These are phyloP conservation scores for Marisa cornuarietis DNA, from an alignment of 1,140 invertebrate species.

Conservation along the genomic window DNA sequence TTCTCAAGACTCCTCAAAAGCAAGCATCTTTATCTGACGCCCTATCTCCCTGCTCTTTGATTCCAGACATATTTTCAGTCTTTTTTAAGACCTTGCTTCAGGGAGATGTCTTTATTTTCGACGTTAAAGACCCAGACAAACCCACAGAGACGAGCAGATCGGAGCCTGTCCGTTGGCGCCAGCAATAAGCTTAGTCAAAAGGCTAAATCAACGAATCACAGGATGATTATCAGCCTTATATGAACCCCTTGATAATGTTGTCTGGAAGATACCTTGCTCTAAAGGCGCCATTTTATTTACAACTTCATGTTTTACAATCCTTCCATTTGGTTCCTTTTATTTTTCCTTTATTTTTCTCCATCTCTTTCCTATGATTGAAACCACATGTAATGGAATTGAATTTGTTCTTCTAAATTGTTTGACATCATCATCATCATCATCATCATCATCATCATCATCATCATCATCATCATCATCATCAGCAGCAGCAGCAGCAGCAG, in stretches of 20 bases:
- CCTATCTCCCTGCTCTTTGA: neutral
- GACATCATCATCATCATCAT: neutral
- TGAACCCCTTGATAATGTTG: too few species aligned
- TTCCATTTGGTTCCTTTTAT: neutral
- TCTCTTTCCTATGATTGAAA: neutral
- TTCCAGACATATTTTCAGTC: neutral
- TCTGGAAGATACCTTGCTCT: too few species aligned
- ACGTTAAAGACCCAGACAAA: too few species aligned
- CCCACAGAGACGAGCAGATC: too few species aligned
- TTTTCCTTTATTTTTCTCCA: too few species aligned
- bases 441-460: neutral
- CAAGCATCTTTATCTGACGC: neutral
- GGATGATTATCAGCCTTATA: too few species aligned
- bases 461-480: too few species aligned
- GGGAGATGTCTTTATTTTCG: neutral
- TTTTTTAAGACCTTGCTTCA: neutral
- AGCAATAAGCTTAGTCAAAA: too few species aligned
- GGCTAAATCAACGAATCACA: too few species aligned
- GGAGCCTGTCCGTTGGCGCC: too few species aligned
- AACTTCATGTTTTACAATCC: neutral
- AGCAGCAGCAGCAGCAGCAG: neutral
- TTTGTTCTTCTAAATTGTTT: too few species aligned
- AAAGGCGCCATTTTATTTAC: neutral
- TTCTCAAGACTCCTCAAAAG: neutral
- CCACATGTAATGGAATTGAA: neutral